Base-by-base conservation (phyloP, 2,888 invertebrate genomes). In the Clivina fossor region DNA sequence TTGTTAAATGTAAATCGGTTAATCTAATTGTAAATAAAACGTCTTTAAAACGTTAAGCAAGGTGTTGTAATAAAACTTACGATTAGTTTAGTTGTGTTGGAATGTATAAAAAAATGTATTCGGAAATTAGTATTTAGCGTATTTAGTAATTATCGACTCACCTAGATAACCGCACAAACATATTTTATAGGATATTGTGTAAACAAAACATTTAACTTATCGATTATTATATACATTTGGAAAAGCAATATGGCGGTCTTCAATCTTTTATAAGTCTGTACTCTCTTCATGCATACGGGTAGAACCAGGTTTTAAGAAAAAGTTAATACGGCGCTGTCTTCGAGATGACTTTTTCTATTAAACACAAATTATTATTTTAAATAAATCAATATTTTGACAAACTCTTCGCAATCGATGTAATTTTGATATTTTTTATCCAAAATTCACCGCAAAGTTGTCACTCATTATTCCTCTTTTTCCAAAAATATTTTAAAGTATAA, bases 191-290 rank as follows among this genome's bases (percentile, higher is more conserved):
- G 4, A 33, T 47, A 47, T 33, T 19, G 32, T 44, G 22, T 47
- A 47, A n/a, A 33, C 33, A 47, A 32, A 11, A 33, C 35, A 47
- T 47, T 33, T n/a, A n/a, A n/a, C n/a, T n/a, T 33, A 47, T 47
- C 32, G 47, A 32, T 47, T 47, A 47, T 19, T 18, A 30, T n/a
- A n/a, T 47, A 47, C 33, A 47, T 47, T 47, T 20, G n/a, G n/a
- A 32, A 33, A 47, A 47, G 47, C 47, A 47, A 47, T 47, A 47
- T 47, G 47, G 33, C 47, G 47, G 47, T 47, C 47, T 47, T 47
- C 47, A 44, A 33, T 33, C 22, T 35, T 47, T 33, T 47, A 47
- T 47, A 47, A 47, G 46, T 47, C 46, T 47, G 46, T 47, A 47
- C 33, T 47, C 20, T 47, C 35, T 47, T 44, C 44, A 44, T 44